Evolutionary conservation across 2,113 vertebrate species (phyloP).

Genomic region (Pipra filicauda): DNA sequence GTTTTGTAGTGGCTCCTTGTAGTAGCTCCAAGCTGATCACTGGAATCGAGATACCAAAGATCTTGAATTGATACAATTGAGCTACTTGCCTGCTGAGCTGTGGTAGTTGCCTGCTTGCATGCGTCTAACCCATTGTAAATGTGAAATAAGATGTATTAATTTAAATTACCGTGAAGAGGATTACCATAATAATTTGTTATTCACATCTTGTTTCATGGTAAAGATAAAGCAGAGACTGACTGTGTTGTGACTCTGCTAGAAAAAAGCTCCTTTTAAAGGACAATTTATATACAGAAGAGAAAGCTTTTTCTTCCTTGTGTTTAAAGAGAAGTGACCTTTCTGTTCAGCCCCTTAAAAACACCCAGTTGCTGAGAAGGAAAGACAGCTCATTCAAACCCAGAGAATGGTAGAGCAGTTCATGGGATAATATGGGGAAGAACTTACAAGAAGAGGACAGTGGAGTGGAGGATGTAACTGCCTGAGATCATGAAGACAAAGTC

Average conservation of each 20-base stretch:
- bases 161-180: neutral
- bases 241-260: neutral
- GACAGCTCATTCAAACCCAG: neutral
- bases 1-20: neutral
- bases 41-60: neutral
- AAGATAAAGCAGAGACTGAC: neutral
- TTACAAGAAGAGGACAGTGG: accelerated
- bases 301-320: neutral
- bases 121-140: neutral
- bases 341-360: neutral
- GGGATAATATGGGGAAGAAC: neutral
- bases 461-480: neutral
- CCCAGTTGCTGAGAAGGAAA: neutral
- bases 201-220: neutral
- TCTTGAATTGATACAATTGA: neutral
- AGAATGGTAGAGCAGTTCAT: neutral
- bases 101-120: neutral
- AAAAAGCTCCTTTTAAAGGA: neutral
- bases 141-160: neutral
- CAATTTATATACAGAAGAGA: neutral
- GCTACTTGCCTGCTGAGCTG: neutral
- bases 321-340: neutral
- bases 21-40: neutral
- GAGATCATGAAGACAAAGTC: neutral
- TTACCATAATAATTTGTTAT: neutral